phyloP scores from a whole-genome alignment of 2,797 vertebrate species.

The Kryptopterus vitreolus region DNA sequence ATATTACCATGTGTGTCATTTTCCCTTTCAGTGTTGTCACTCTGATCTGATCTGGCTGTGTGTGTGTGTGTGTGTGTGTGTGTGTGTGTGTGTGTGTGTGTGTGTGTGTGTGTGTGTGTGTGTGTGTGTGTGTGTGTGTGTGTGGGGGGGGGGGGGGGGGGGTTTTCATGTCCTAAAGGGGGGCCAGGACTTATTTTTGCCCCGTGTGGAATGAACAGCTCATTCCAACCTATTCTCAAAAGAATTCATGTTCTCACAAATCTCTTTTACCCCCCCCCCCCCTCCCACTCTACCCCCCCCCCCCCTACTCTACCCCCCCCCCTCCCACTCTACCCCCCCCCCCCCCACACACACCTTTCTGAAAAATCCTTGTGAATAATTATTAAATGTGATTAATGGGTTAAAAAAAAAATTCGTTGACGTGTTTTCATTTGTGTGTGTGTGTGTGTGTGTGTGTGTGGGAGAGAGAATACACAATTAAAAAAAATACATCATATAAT shows the following conservation, averaged over 20 bases:
- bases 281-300: no score
- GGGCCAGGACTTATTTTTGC: conserved; percentile 25
- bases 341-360: no score
- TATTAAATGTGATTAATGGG: conserved; percentile 48
- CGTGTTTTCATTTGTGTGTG: neutral
- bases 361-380: conserved; percentile 43
- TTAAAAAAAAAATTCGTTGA: neutral
- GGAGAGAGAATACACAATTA: neutral
- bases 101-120: conserved; percentile 19
- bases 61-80: conserved; percentile 22
- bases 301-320: no score
- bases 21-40: conserved; percentile 27
- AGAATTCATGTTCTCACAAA: conserved; percentile 22
- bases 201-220: conserved; percentile 25
- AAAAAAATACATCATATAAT: no score
- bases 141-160: no score
- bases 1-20: conserved; percentile 11
- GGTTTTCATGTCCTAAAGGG: conserved; percentile 35
- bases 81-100: conserved; percentile 9
- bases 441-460: neutral
- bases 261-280: no score
- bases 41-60: neutral
- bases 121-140: conserved; percentile 15
- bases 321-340: no score
- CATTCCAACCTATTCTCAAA: conserved; percentile 24